These are phyloP conservation scores for Xiphophorus hellerii DNA, from an alignment of 2,113 vertebrate genomes.

Conservation along the genomic window DNA sequence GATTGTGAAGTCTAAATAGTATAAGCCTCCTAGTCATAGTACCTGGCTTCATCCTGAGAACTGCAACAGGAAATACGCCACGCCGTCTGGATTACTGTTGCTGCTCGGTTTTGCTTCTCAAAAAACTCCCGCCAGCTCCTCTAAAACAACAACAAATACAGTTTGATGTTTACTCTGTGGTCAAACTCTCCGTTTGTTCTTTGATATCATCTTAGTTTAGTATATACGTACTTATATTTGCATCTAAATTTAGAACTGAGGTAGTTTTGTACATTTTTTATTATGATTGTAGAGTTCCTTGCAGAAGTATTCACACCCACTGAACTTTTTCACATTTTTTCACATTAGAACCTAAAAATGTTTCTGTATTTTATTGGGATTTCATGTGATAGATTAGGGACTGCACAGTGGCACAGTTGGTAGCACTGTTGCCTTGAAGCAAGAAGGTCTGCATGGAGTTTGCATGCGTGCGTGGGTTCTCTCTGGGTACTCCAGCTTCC, in stretches of 20 bases:
- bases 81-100: constrained; percentile 80
- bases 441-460: no score
- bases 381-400: no score
- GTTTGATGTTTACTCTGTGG: constrained; percentile 1
- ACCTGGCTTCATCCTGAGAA: constrained; percentile 43
- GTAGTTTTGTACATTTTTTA: neutral
- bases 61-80: constrained; percentile 82
- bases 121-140: constrained; percentile 84
- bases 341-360: no score
- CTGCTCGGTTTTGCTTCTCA: constrained; percentile 77
- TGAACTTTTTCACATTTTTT: no score
- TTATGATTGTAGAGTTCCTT: neutral
- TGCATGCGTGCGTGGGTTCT: no score
- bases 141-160: constrained; percentile 63
- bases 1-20: no score
- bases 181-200: neutral
- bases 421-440: no score
- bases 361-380: no score
- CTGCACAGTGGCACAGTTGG: no score
- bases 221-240: neutral
- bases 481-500: no score
- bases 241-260: neutral
- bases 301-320: no score
- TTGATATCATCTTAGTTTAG: neutral
- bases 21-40: neutral